Evolutionary conservation across 2,113 vertebrate species (phyloP).

Genomic region (Toxostoma redivivum): DNA sequence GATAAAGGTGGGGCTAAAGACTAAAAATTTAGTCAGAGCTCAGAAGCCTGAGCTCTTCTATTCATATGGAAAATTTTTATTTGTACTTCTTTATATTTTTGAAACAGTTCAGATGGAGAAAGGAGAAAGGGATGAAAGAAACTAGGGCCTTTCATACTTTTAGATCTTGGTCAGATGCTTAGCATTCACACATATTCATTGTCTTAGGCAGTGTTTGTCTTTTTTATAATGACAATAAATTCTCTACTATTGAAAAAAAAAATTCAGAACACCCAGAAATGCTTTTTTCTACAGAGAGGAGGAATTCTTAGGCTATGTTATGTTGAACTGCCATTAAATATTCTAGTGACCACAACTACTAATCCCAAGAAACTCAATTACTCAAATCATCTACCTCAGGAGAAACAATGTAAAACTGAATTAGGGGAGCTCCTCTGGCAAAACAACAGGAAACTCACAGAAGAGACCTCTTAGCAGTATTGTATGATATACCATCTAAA

Average conservation of each 20-base stretch:
- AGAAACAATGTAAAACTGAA: background rate
- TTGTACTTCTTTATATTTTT: background rate
- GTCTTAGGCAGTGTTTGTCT: background rate
- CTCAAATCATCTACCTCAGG: background rate
- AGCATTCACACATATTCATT: background rate
- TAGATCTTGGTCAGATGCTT: background rate
- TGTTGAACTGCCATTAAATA: background rate
- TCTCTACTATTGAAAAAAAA: background rate
- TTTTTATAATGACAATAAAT: background rate
- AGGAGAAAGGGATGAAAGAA: background rate
- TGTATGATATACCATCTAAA: background rate
- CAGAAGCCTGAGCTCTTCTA: background rate
- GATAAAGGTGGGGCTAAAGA: background rate
- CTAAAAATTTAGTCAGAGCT: background rate
- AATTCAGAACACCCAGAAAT: background rate
- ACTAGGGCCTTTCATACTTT: background rate
- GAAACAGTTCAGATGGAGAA: background rate
- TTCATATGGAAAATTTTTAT: background rate
- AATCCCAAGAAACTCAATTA: background rate
- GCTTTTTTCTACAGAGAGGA: background rate
- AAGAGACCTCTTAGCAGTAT: background rate
- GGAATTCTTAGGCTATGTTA: background rate
- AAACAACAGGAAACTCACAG: background rate
- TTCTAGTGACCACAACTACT: background rate
- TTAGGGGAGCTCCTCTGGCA: background rate